Percentiles rank a stretch among this genome's conserved stretches.
Evolutionary conservation across 2,113 vertebrate species (phyloP).

Genomic region (rabbit (Oryctolagus cuniculus)): DNA sequence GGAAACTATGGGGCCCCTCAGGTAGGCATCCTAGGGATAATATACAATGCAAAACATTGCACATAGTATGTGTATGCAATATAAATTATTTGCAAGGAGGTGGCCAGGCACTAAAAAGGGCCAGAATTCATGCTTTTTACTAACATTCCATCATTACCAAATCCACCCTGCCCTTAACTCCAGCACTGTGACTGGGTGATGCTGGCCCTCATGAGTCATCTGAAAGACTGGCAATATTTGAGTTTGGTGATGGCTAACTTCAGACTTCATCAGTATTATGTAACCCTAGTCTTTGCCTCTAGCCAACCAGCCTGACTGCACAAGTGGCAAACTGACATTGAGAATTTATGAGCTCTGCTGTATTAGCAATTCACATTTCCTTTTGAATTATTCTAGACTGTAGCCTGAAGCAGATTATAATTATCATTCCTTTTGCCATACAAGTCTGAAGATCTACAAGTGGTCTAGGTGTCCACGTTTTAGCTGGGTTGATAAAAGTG

Average conservation of each 20-base stretch:
- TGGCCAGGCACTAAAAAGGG: background rate
- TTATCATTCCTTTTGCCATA: conserved; percentile 67
- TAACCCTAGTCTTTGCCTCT: conserved; percentile 69
- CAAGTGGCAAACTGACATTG: conserved; percentile 65
- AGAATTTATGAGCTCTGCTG: conserved; percentile 63
- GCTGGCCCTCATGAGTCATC: background rate
- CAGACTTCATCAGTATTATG: conserved; percentile 65
- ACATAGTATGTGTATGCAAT: background rate
- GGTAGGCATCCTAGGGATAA: background rate
- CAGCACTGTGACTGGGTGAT: background rate
- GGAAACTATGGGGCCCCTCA: background rate
- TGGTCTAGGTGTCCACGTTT: conserved; percentile 56
- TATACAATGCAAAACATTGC: background rate
- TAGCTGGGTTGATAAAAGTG: conserved; percentile 30
- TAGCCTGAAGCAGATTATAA: conserved; percentile 73
- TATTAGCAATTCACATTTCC: conserved; percentile 69
- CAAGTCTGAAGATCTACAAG: conserved; percentile 65
- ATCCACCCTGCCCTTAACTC: background rate
- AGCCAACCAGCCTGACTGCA: conserved; percentile 53
- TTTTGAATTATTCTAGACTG: conserved; percentile 71
- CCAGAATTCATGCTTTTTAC: conserved; percentile 25
- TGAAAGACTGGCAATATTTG: conserved; percentile 56
- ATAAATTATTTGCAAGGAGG: background rate
- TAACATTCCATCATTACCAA: conserved; percentile 16
- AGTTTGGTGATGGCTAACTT: conserved; percentile 52